phyloP scores from a whole-genome alignment of 1,140 invertebrate species.

The Zaprionus ghesquierei region DNA sequence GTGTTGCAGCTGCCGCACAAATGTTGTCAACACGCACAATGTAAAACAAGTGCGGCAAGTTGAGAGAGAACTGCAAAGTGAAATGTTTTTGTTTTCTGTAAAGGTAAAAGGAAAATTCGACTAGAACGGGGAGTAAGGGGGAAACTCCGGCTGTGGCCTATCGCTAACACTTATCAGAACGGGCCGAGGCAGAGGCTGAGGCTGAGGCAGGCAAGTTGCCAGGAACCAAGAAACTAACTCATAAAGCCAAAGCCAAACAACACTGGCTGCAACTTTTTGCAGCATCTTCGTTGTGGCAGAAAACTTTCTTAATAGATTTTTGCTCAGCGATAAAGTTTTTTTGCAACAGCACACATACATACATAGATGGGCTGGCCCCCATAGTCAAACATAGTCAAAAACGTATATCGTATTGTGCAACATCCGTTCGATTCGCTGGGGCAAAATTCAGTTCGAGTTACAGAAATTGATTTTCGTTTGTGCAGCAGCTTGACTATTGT shows the following conservation, averaged over 20 bases:
- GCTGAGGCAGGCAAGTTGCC: conserved; percentile 19
- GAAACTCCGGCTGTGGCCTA: conserved; percentile 56
- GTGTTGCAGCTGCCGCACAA: background rate
- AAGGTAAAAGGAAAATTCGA: conserved; percentile 11
- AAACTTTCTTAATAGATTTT: conserved; percentile 81
- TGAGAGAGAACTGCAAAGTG: conserved; percentile 23
- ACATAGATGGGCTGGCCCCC: background rate
- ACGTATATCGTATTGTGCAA: conserved; percentile 48
- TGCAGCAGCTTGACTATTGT: conserved; percentile 58
- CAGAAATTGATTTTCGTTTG: conserved; percentile 76
- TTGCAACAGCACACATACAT: conserved; percentile 6
- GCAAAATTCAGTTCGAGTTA: conserved; percentile 57
- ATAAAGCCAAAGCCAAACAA: conserved; percentile 52
- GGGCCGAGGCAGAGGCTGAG: no score
- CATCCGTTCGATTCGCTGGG: conserved; percentile 8
- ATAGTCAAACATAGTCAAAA: conserved; percentile 39
- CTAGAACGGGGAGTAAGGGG: no score
- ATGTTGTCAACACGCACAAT: conserved; percentile 58
- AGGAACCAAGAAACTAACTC: conserved; percentile 46
- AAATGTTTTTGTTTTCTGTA: conserved; percentile 40
- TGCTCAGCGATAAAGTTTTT: conserved; percentile 72
- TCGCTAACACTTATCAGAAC: conserved; percentile 47
- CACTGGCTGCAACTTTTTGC: conserved; percentile 62
- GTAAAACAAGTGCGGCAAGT: conserved; percentile 53
- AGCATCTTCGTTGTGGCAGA: conserved; percentile 63